Conservation (phyloP, 1,140 invertebrate genomes). For the Atta cephalotes region DNA sequence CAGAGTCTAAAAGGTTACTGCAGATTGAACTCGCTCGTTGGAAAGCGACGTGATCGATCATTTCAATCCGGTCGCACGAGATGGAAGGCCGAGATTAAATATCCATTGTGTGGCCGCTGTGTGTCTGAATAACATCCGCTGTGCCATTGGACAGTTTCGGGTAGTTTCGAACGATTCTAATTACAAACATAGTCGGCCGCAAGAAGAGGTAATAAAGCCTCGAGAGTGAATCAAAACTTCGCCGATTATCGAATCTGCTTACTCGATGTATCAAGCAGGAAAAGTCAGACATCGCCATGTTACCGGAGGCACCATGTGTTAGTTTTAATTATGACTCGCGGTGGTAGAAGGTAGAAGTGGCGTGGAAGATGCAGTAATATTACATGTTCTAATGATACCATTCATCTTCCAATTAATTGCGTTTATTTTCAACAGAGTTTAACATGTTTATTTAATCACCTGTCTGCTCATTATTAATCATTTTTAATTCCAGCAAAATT, state of each 20-base stretch:
- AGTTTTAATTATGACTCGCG: slow-evolving; percentile 33
- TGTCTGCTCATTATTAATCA: not conserved
- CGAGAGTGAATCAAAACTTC: slow-evolving; percentile 31
- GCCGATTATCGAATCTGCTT: slow-evolving; percentile 55
- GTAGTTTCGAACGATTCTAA: slow-evolving; percentile 59
- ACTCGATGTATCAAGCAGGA: slow-evolving; percentile 24
- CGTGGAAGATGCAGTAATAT: slow-evolving; percentile 7
- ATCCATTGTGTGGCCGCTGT: slow-evolving; percentile 55
- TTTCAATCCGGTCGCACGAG: slow-evolving; percentile 47
- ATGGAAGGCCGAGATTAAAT: slow-evolving; percentile 58
- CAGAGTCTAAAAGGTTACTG: slow-evolving; percentile 3
- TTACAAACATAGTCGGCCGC: slow-evolving; percentile 54
- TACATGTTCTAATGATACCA: slow-evolving; percentile 9
- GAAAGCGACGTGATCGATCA: slow-evolving; percentile 54
- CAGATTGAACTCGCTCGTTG: slow-evolving; percentile 18
- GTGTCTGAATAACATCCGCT: slow-evolving; percentile 49
- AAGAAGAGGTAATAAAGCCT: slow-evolving; percentile 42
- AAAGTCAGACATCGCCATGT: slow-evolving; percentile 19
- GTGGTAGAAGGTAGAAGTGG: not conserved
- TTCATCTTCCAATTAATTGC: slow-evolving; percentile 9
- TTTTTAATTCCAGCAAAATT: not conserved
- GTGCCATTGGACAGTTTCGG: slow-evolving; percentile 7
- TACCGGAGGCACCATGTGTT: not conserved
- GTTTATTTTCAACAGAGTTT: not conserved
- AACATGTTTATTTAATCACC: not conserved